Conservation (phyloP, 2,888 invertebrate genomes). For the Punctoribates punctum region DNA sequence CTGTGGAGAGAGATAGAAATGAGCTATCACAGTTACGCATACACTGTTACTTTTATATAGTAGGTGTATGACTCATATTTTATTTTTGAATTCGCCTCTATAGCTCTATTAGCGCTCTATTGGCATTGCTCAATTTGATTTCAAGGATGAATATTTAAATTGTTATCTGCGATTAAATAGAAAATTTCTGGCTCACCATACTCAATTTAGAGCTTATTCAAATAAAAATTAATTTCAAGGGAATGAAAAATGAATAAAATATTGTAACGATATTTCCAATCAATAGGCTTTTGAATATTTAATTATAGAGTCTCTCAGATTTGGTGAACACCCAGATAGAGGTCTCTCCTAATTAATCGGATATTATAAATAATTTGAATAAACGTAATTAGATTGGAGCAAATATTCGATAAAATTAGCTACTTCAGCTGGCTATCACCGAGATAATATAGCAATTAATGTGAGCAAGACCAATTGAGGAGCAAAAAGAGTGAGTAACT, state of each 20-base stretch:
- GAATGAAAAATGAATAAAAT: neutral
- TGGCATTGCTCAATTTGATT: too few relatives aligned
- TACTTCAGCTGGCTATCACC: neutral
- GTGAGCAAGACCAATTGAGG: neutral
- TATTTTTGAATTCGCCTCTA: too few relatives aligned
- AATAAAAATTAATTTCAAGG: neutral
- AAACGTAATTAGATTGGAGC: neutral
- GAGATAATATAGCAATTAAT: neutral
- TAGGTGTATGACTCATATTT: too few relatives aligned
- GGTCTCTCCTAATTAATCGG: slow-evolving; percentile 29
- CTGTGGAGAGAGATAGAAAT: too few relatives aligned
- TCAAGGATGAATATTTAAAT: too few relatives aligned
- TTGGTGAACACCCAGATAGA: slow-evolving; percentile 33
- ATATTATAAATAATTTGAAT: slow-evolving; percentile 7
- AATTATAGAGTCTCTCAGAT: neutral
- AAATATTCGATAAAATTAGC: neutral
- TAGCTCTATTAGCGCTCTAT: too few relatives aligned
- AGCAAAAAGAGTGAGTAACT: neutral
- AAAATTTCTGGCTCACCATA: too few relatives aligned
- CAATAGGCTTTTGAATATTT: neutral
- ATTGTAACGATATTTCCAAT: neutral
- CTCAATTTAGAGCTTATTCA: too few relatives aligned
- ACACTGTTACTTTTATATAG: too few relatives aligned
- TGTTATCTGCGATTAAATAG: too few relatives aligned
- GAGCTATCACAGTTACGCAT: too few relatives aligned